phyloP scores from a whole-genome alignment of 1,140 invertebrate species.

The Rhopalosiphum padi region DNA sequence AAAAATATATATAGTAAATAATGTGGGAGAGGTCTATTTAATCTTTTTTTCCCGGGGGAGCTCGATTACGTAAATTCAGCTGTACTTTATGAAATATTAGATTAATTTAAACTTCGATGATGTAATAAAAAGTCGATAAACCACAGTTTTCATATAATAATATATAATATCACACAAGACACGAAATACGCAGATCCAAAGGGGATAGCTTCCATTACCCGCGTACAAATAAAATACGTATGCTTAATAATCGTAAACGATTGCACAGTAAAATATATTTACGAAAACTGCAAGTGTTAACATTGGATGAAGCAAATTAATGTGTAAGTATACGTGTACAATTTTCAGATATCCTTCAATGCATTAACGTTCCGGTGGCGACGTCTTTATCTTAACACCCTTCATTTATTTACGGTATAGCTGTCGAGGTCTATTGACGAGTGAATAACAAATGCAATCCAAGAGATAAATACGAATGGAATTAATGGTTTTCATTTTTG shows the following conservation, averaged over 20 bases:
- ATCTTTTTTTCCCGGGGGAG: not conserved
- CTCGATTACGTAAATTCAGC: not conserved
- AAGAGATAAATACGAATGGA: not conserved
- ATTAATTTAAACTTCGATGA: not conserved
- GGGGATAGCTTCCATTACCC: not conserved
- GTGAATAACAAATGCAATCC: not conserved
- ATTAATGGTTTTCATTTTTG: not conserved
- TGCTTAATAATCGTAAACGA: not conserved
- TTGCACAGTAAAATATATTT: not conserved
- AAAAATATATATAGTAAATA: not conserved
- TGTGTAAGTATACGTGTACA: not conserved
- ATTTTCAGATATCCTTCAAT: not conserved
- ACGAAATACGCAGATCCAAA: not conserved
- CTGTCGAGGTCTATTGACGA: not conserved
- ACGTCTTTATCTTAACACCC: slow-evolving; percentile 15
- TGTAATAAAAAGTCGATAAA: not conserved
- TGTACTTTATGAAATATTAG: not conserved
- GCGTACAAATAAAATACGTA: not conserved
- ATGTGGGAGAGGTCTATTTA: not conserved
- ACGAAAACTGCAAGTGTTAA: not conserved
- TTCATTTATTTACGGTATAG: not conserved
- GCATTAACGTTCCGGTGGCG: not conserved
- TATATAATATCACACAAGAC: not conserved
- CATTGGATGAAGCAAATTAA: not conserved
- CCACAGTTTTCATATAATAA: not conserved